A percentile compares a stretch with the other conserved stretches of the same genome.
These are phyloP conservation scores for Sepiola atlantica DNA, from an alignment of 2,888 invertebrate species.

Conservation along the genomic window DNA sequence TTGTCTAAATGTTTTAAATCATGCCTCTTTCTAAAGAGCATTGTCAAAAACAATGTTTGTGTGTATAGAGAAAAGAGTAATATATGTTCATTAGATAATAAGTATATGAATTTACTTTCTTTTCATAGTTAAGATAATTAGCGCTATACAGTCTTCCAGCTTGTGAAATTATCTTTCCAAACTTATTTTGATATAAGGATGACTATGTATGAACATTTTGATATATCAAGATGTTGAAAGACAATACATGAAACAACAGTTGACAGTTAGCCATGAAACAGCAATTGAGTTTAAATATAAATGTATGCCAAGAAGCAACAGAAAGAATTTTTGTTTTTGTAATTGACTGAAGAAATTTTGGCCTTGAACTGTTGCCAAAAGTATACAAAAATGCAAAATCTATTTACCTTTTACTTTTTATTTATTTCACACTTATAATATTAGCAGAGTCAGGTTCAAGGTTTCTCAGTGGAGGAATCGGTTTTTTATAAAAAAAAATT, in stretches of 20 bases:
- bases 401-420: not conserved
- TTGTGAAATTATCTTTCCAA: not conserved
- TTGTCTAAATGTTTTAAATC: not conserved
- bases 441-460: not conserved
- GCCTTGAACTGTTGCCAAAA: not conserved
- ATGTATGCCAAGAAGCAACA: not conserved
- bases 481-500: no score
- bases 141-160: not conserved
- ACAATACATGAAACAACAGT: not conserved
- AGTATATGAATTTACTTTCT: not conserved
- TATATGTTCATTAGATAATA: not conserved
- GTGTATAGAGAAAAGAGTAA: not conserved
- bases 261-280: not conserved
- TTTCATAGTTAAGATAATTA: not conserved
- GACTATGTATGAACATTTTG: not conserved
- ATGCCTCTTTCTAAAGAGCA: not conserved
- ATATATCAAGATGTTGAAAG: not conserved
- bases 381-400: not conserved
- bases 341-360: conserved; percentile 19
- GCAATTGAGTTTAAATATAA: conserved; percentile 1
- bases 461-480: no score
- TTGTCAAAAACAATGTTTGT: not conserved
- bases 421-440: not conserved
- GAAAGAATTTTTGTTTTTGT: not conserved
- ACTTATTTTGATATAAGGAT: not conserved